A percentile compares a stretch with the other conserved stretches of the same genome.
Conservation (phyloP, 2,888 invertebrate species). For the Heteropelma amictum region DNA sequence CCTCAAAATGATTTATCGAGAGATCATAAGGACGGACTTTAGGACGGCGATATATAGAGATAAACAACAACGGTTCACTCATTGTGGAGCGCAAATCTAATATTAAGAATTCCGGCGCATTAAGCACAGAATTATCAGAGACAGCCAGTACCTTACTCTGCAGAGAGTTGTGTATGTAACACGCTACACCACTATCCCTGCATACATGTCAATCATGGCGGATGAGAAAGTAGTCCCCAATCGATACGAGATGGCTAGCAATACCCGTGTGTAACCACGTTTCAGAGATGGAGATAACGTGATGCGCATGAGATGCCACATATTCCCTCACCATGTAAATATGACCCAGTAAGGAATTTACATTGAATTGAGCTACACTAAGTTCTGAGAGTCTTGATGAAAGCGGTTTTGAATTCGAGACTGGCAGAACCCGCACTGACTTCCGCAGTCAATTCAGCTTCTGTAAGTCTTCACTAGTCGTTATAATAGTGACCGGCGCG, state of each 20-base stretch:
- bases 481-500: too few relatives aligned
- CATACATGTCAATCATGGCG: slow-evolving; percentile 22
- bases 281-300: slow-evolving; percentile 24
- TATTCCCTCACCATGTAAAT: background rate
- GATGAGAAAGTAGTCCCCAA: slow-evolving; percentile 1
- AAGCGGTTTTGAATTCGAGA: too few relatives aligned
- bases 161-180: slow-evolving; percentile 27
- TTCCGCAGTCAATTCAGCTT: background rate
- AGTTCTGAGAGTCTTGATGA: background rate
- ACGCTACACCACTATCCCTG: slow-evolving; percentile 27
- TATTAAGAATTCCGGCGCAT: background rate
- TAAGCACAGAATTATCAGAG: background rate
- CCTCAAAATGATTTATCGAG: background rate
- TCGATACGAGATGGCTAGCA: background rate
- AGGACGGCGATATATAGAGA: background rate
- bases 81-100: background rate
- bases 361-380: slow-evolving; percentile 16
- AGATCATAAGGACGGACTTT: background rate
- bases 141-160: background rate
- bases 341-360: slow-evolving; percentile 8
- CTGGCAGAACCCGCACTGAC: too few relatives aligned
- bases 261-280: slow-evolving; percentile 18
- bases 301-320: background rate
- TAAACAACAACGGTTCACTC: background rate
- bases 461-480: too few relatives aligned